These are phyloP conservation scores for Taenioides sp. DNA, from an alignment of 2,797 vertebrate species.

Conservation along the genomic window DNA sequence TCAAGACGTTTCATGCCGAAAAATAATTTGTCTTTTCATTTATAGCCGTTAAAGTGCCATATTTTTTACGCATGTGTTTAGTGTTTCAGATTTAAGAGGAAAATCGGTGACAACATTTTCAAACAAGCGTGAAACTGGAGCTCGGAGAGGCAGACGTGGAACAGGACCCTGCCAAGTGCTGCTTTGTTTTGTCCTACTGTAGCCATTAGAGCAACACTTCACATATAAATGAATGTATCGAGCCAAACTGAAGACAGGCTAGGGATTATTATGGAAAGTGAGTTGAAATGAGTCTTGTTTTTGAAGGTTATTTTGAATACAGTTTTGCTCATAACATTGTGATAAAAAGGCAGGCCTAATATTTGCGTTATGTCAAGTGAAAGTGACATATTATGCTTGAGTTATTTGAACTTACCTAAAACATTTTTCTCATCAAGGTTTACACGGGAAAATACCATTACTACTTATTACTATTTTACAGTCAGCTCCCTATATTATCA, in stretches of 20 bases:
- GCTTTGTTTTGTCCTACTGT: slow-evolving; percentile 54
- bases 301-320: neutral
- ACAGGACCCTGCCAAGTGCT: slow-evolving; percentile 55
- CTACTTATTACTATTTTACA: no score
- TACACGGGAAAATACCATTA: no score
- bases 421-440: neutral
- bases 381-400: neutral
- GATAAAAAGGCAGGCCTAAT: neutral
- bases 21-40: slow-evolving; percentile 72
- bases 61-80: slow-evolving; percentile 68
- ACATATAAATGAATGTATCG: slow-evolving; percentile 45
- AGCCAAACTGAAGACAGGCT: neutral
- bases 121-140: slow-evolving; percentile 71
- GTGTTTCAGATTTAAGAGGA: slow-evolving; percentile 74
- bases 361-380: neutral
- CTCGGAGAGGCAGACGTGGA: slow-evolving; percentile 61
- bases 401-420: neutral
- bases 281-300: neutral
- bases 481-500: no score
- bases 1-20: slow-evolving; percentile 64
- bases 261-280: slow-evolving; percentile 6
- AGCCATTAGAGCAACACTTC: slow-evolving; percentile 65
- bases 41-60: slow-evolving; percentile 66
- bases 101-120: slow-evolving; percentile 78
- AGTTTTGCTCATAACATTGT: neutral